Conservation (phyloP, 2,888 invertebrate genomes). For the Aproaerema taeniolella region DNA sequence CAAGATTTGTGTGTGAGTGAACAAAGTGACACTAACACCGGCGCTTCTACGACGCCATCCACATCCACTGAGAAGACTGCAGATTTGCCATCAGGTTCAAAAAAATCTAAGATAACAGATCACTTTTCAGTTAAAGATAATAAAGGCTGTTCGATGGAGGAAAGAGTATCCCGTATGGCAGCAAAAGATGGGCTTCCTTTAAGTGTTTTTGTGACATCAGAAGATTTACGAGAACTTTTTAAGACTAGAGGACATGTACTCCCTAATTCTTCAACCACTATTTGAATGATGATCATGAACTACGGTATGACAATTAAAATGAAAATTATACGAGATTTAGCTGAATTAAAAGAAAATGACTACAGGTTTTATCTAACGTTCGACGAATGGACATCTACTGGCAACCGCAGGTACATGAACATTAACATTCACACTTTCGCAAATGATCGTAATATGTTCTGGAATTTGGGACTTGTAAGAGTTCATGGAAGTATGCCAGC, state of each 20-base stretch:
- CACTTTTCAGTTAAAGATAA: conserved; percentile 4
- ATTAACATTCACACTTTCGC: conserved; percentile 3
- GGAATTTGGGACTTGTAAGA: not conserved
- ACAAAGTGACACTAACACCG: not conserved
- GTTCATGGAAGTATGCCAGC: not conserved
- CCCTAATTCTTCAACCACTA: conserved; percentile 15
- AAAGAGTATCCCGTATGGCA: conserved; percentile 17
- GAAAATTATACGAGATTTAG: conserved; percentile 15
- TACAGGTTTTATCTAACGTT: conserved; percentile 20
- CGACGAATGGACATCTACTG: conserved; percentile 23
- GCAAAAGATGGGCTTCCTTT: conserved; percentile 23
- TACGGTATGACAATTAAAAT: conserved; percentile 19
- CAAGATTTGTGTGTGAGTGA: not conserved
- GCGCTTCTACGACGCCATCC: not conserved
- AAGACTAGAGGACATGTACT: conserved; percentile 10
- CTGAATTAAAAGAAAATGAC: conserved; percentile 14
- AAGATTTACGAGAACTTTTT: conserved; percentile 16
- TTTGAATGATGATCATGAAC: conserved; percentile 21
- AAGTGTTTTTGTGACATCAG: conserved; percentile 16
- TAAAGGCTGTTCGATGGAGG: conserved; percentile 15
- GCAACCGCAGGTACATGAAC: conserved; percentile 20
- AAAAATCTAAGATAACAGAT: too few relatives aligned
- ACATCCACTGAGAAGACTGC: not conserved
- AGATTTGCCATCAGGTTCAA: not conserved
- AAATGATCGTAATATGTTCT: not conserved